Evolutionary conservation across 2,113 vertebrate genomes (phyloP), one percentile per base, ranked within the genome.

Genomic region (Anolis carolinensis): DNA sequence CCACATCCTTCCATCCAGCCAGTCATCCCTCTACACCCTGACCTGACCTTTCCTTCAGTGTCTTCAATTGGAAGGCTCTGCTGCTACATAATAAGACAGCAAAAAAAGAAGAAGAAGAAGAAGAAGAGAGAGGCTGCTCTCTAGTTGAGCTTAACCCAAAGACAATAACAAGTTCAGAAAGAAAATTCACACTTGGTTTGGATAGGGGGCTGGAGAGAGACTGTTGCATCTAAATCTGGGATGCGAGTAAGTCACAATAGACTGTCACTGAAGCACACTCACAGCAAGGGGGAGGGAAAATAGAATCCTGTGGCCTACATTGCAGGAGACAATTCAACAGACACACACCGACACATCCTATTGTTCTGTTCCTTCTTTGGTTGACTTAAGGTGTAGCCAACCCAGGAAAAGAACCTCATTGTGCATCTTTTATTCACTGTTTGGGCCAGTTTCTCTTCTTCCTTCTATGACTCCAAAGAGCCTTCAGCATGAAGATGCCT

Each of bases 1-100:
- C 62, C 77, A 30, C 25, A 30, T 68, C 65, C 11, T 36, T 25
- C 5, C 7, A 96, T 9, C 62, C 52, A 81, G 73, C 50, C 30
- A 50, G 5, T 18, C 73, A 55, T 27, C 62, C 63, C 50, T 20
- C 44, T 27, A 36, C 36, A 50, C 7, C n/a, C 20, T 30, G 62
- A 27, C 27, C 39, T 76, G 68, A 71, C 81, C n/a, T 68, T 63
- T 34, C n/a, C 72, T 73, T 87, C 83, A 80, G 76, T 14, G 68
- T 89, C 87, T 89, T 81, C 80, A 90, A 88, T 32, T 77, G 14
- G 79, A 90, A 84, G 50, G 20, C 34, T 65, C 39, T 70, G 27
- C 65, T 30, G 65, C 25, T n/a, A 62, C 67, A 65, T 44, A 52
- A 86, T 78, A 59, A n/a, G 27, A n/a, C 50, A 36, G 36, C 34